Evolutionary conservation across 2,113 vertebrate species (phyloP), one percentile per base, ranked within the genome.

Genomic region (Lophura nycthemera): DNA sequence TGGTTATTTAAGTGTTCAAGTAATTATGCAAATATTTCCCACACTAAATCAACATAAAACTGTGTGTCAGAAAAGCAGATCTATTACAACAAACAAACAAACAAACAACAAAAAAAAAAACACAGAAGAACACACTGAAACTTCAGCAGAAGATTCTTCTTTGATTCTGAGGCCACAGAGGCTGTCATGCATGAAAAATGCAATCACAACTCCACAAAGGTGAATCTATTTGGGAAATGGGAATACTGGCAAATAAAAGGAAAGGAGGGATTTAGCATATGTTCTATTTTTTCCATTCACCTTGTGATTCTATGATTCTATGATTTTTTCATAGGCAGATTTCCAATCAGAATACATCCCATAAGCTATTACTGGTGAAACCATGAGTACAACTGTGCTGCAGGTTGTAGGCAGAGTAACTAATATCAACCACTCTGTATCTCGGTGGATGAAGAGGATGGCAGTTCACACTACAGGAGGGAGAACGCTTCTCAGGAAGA

Each of bases 11-110:
- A 87, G 40, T 34, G 40, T 29, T 66, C 12, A 20, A 54, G n/a
- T 57, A 73, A 60, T 76, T 77, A 88, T 91, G 47, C n/a, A 94
- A 86, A 88, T 74, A 83, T 61, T 77, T 48, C 38, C 32, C 29
- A 38, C 3, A 77, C 19, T 43, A 86, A 90, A 94, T 60, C 45
- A 91, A 59, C 30, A 80, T 7, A 38, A 50, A 16, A 78, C 74
- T 11, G 27, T 3, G 11, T 70, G 85, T 76, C 63, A 42, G 67
- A 79, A 84, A 17, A 76, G 63, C 92, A 63, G 19, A 42, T 25
- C 45, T 0, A 43, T 15, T 2, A 43, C 48, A 61, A 54, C 8
- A 86, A 90, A 84, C 17, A 56, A 56, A 36, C 36, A 36, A 36
- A 36, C 36, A 36, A 56, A 56, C 36, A 36, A 56, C 36, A 36